phyloP scores from a whole-genome alignment of 1,140 invertebrate species.

The Trialeurodes vaporariorum region DNA sequence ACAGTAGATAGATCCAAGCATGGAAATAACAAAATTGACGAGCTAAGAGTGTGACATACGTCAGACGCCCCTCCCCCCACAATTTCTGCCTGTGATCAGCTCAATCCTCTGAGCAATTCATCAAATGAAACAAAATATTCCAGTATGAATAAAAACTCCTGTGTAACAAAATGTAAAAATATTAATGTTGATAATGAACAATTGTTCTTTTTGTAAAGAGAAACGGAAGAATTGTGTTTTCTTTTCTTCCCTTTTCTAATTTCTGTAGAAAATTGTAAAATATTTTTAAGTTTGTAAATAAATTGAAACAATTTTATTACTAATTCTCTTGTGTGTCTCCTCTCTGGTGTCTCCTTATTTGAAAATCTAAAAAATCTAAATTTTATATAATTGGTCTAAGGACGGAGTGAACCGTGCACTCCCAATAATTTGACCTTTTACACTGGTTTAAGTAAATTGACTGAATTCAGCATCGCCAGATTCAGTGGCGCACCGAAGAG shows the following conservation, averaged over 20 bases:
- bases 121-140: not conserved
- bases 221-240: not conserved
- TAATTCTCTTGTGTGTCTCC: too few species aligned
- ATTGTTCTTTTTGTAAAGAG: not conserved
- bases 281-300: conserved; percentile 1
- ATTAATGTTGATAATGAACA: conserved; percentile 4
- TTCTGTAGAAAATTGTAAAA: not conserved
- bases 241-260: too few species aligned
- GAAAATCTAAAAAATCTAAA: too few species aligned
- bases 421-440: too few species aligned
- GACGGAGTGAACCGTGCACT: too few species aligned
- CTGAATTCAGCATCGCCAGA: too few species aligned
- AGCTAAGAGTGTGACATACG: conserved; percentile 26
- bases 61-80: conserved; percentile 14
- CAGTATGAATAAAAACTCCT: not conserved
- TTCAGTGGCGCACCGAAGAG: too few species aligned
- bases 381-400: too few species aligned
- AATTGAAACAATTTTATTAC: not conserved
- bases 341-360: too few species aligned
- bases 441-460: too few species aligned
- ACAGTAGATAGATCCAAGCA: conserved; percentile 12
- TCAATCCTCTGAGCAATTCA: not conserved
- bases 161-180: conserved; percentile 9
- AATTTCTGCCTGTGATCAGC: conserved; percentile 6
- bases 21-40: conserved; percentile 17